Conservation (phyloP, 1,140 invertebrate species). For the Drosophila sulfurigaster region DNA sequence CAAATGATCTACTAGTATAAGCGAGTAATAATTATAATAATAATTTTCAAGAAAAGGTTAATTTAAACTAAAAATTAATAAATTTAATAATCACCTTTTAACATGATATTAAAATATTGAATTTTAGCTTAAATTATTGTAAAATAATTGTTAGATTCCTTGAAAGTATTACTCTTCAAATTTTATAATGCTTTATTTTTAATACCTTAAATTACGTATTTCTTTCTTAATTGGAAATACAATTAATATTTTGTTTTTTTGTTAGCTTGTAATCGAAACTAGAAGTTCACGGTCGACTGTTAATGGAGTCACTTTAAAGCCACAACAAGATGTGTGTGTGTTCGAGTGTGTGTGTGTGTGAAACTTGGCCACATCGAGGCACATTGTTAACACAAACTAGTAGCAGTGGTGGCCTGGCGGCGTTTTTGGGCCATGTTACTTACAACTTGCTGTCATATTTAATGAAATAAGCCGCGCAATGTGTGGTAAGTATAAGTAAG, state of each 20-base stretch:
- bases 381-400: slow-evolving; percentile 71
- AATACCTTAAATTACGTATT: no score
- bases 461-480: slow-evolving; percentile 64
- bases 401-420: slow-evolving; percentile 42
- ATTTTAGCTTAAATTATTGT: no score
- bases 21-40: no score
- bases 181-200: no score
- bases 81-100: no score
- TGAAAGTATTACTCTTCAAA: no score
- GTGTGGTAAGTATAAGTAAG: slow-evolving; percentile 24
- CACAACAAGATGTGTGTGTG: slow-evolving; percentile 26
- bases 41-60: no score
- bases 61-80: no score
- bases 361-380: slow-evolving; percentile 49
- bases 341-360: slow-evolving; percentile 17
- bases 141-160: no score
- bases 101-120: no score
- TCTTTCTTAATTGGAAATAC: no score
- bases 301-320: slow-evolving; percentile 10
- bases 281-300: not conserved
- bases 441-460: slow-evolving; percentile 59
- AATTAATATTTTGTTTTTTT: not conserved
- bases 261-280: not conserved
- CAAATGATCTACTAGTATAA: no score
- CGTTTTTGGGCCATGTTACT: slow-evolving; percentile 54